Evolutionary conservation across 1,140 invertebrate species (phyloP).

Genomic region (Zeugodacus cucurbitae): DNA sequence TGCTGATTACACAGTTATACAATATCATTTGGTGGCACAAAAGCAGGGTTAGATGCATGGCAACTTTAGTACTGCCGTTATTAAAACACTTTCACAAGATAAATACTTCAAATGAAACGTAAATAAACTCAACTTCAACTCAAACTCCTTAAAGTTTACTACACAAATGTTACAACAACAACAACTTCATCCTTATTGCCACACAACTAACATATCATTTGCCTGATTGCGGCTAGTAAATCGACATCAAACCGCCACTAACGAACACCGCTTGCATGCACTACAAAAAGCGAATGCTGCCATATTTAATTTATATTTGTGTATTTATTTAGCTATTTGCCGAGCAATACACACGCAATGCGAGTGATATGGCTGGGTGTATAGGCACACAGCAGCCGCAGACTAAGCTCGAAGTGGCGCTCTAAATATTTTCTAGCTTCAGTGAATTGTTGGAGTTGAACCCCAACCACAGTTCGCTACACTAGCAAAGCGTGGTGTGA

Average conservation of each 20-base stretch:
- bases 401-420: background rate
- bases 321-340: background rate
- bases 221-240: background rate
- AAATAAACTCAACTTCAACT: background rate
- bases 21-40: background rate
- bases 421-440: background rate
- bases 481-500: background rate
- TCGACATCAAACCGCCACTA: background rate
- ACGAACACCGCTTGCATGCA: background rate
- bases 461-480: too few relatives aligned
- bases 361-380: background rate
- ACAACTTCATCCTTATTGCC: too few relatives aligned
- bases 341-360: background rate
- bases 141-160: background rate
- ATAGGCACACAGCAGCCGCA: background rate
- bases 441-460: background rate
- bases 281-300: background rate
- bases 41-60: background rate
- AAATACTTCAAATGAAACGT: constrained; percentile 18
- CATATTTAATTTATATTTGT: constrained; percentile 8
- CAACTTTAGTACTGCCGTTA: background rate
- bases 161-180: background rate
- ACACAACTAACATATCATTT: background rate
- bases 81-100: background rate
- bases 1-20: background rate